Base-by-base conservation (phyloP, 2,113 vertebrate genomes). In the Onychorhynchus coronatus region DNA sequence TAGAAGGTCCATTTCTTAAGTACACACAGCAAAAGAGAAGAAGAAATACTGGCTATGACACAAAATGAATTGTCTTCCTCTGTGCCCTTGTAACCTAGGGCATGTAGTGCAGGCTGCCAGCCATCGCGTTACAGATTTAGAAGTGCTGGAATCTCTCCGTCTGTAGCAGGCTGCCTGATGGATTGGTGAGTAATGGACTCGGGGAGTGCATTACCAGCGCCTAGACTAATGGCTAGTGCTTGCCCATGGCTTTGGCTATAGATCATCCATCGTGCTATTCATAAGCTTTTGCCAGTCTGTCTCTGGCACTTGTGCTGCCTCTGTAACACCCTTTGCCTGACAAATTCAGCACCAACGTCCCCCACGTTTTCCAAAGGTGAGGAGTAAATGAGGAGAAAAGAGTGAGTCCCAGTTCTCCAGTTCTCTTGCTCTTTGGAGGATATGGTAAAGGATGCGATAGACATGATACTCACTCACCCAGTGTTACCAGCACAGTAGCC, bases 101-200 rank as follows among this genome's bases (percentile, higher is more conserved):
- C 97, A 98, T 99, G 98, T 99, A 99, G 98, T 98, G 98, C 98
- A 98, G 98, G 98, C 97, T 98, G 98, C 98, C 98, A 99, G 98
- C 98, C 98, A 98, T 98, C 96, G 97, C 98, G 98, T 98, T 99
- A 97, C 99, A 99, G 98, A 99, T 99, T 98, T 98, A 97, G 98
- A 97, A 98, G 98, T 98, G 98, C 98, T 98, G 98, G 98, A 99
- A 99, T 99, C 99, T 98, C 99, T 98, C 97, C 35, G 98, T 98
- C 98, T 95, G 95, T 97, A 98, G 97, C 97, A 98, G 97, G 98
- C 98, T 99, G 98, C 99, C 99, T 99, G 99, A 99, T 99, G 98
- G 99, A 99, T 99, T 98, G 98, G 98, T 98, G 99, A 99, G 99
- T 99, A 99, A 99, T 99, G 98, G 98, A 99, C 98, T 99, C 96